Conservation (phyloP, 1,140 invertebrate genomes). For the Ctenoplectra terminalis region DNA sequence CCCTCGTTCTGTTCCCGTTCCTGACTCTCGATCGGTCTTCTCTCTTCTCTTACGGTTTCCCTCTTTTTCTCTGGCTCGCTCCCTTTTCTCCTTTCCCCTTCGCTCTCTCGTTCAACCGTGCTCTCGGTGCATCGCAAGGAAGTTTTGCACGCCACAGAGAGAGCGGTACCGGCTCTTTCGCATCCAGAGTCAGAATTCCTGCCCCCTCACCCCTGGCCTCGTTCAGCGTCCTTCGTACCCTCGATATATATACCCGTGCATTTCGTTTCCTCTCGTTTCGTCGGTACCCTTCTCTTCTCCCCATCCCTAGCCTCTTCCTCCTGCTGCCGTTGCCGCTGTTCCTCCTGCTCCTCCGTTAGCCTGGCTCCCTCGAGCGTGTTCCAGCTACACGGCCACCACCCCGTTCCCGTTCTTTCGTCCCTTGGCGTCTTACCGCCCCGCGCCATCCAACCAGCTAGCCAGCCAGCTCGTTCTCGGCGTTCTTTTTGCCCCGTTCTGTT, state of each 20-base stretch:
- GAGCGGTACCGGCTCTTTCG: conserved; percentile 61
- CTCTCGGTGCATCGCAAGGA: conserved; percentile 64
- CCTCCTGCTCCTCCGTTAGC: conserved; percentile 25
- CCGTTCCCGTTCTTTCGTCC: conserved; percentile 51
- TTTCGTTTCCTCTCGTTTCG: conserved; percentile 66
- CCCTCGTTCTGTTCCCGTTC: background rate
- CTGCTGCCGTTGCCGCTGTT: background rate
- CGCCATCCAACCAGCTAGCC: conserved; percentile 56
- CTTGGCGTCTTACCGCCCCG: conserved; percentile 52
- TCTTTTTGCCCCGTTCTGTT: conserved; percentile 69
- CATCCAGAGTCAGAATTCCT: conserved; percentile 68
- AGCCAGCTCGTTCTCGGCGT: conserved; percentile 63
- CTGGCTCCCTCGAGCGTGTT: conserved; percentile 56
- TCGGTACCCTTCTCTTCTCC: conserved; percentile 24
- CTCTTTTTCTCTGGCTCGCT: background rate
- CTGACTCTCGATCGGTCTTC: background rate
- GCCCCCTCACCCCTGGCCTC: conserved; percentile 49
- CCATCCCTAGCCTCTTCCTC: background rate
- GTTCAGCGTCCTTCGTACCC: conserved; percentile 57
- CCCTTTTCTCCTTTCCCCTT: background rate
- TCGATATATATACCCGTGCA: conserved; percentile 68
- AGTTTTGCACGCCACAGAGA: conserved; percentile 69
- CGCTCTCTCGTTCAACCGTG: conserved; percentile 18
- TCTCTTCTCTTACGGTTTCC: background rate
- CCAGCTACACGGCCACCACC: conserved; percentile 50